Evolutionary conservation across 2,888 invertebrate genomes (phyloP).

Genomic region (Diplazon laetatorius): DNA sequence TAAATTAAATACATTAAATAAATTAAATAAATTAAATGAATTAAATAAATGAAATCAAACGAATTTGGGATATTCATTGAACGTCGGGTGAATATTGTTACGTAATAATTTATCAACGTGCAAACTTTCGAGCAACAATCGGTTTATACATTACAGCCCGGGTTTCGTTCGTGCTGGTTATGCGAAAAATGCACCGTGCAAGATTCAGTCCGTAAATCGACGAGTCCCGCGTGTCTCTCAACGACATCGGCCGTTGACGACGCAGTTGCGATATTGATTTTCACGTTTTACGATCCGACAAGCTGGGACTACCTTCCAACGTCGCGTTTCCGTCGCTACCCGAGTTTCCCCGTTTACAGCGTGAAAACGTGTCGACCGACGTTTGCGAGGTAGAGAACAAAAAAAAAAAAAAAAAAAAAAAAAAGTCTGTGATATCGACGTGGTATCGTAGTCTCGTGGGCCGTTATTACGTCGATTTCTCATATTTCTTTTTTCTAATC

Average conservation of each 20-base stretch:
- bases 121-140: background rate
- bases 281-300: constrained; percentile 71
- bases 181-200: constrained; percentile 26
- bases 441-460: constrained; percentile 14
- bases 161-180: constrained; percentile 5
- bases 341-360: constrained; percentile 27
- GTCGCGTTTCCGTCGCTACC: background rate
- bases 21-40: background rate
- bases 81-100: constrained; percentile 11
- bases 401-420: too few relatives aligned
- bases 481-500: constrained; percentile 18
- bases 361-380: constrained; percentile 64
- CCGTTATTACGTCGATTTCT: constrained; percentile 28
- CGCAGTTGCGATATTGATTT: constrained; percentile 60
- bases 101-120: constrained; percentile 28
- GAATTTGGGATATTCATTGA: background rate
- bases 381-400: too few relatives aligned
- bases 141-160: constrained; percentile 4
- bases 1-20: background rate
- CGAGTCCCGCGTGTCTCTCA: constrained; percentile 25
- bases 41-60: background rate
- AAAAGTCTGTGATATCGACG: constrained; percentile 50
- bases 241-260: constrained; percentile 30
- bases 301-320: constrained; percentile 65
- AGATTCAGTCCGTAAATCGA: constrained; percentile 39